Percentiles rank a stretch among this genome's conserved stretches.
Evolutionary conservation across 2,113 vertebrate genomes (phyloP).

Genomic region (Ciconia boyciana): DNA sequence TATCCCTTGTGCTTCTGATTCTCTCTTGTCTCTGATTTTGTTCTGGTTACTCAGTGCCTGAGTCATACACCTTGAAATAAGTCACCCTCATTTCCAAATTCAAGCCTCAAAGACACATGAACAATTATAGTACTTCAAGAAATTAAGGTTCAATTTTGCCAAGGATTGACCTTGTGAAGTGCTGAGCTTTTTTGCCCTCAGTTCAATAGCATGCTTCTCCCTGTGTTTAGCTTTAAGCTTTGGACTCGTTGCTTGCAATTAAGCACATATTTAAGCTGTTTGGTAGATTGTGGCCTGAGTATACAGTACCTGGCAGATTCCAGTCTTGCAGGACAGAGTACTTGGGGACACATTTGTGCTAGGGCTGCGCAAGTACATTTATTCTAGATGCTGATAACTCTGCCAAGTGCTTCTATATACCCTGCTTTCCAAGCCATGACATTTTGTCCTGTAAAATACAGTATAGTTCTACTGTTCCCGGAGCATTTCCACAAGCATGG

Average conservation of each 20-base stretch:
- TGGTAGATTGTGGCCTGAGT: background rate
- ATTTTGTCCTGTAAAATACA: background rate
- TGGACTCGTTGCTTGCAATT: background rate
- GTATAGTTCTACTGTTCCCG: background rate
- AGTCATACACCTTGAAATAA: conserved; percentile 16
- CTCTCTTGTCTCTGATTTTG: background rate
- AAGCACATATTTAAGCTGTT: background rate
- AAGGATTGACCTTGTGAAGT: background rate
- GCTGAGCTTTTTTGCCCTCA: background rate
- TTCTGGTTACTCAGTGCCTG: conserved; percentile 13
- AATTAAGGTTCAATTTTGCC: background rate
- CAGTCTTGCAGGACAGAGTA: background rate
- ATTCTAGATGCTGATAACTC: background rate
- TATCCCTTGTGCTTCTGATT: background rate
- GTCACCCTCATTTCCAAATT: conserved; percentile 15
- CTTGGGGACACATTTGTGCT: background rate
- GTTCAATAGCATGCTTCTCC: background rate
- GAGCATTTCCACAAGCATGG: background rate
- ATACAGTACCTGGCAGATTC: background rate
- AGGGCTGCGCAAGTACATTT: background rate
- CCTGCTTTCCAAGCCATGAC: background rate
- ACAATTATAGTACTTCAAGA: background rate
- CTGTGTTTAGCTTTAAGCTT: background rate
- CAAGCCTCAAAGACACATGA: background rate
- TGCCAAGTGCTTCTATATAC: background rate